These are phyloP conservation scores for Barbus barbus DNA, from an alignment of 2,113 vertebrate genomes.

Conservation along the genomic window DNA sequence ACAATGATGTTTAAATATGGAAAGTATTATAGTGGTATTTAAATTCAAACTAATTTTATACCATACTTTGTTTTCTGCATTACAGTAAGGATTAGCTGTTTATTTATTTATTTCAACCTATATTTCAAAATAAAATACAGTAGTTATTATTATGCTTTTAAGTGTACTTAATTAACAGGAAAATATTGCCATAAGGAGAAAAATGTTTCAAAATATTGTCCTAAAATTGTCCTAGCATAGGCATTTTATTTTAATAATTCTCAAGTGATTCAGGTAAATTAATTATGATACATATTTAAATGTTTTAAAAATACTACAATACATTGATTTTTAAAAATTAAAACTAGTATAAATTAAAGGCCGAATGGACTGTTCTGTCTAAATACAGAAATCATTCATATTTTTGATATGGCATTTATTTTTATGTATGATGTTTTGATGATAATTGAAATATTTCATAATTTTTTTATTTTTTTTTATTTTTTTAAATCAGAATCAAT, in stretches of 20 bases:
- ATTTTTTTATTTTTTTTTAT: background rate
- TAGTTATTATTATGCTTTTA: background rate
- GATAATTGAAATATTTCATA: no score
- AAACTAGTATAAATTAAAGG: no score
- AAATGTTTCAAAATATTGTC: background rate
- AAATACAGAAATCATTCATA: background rate
- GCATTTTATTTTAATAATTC: background rate
- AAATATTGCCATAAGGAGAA: background rate
- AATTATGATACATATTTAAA: no score
- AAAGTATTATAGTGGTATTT: no score
- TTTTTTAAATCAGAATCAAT: background rate
- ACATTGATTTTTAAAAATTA: no score
- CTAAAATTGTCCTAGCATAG: background rate
- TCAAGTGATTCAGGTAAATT: no score
- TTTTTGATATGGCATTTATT: no score
- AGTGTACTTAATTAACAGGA: background rate
- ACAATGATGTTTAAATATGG: background rate
- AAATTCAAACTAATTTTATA: background rate
- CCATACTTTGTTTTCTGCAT: background rate
- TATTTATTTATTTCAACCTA: background rate
- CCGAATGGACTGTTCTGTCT: background rate
- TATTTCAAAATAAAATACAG: background rate
- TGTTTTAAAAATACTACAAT: background rate
- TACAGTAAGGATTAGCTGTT: background rate
- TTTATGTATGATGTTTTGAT: no score